A percentile compares a stretch with the other conserved stretches of the same genome.
Conservation (phyloP, 2,113 vertebrate genomes). For the Centropus bengalensis region DNA sequence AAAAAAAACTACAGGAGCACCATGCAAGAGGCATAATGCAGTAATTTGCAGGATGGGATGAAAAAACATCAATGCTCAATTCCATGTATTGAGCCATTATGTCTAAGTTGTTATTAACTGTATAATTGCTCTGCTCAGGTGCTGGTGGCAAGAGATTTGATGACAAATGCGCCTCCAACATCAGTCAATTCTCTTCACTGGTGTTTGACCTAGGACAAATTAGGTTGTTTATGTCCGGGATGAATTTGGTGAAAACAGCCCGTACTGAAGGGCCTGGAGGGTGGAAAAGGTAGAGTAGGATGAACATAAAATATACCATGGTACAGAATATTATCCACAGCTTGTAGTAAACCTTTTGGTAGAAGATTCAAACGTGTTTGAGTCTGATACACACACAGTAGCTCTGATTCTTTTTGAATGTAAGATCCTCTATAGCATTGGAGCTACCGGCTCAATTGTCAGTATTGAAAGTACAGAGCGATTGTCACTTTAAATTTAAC, state of each 20-base stretch:
- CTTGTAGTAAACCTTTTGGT: background rate
- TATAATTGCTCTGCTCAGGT: background rate
- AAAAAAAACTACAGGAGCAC: background rate
- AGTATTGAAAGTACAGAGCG: background rate
- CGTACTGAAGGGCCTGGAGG: background rate
- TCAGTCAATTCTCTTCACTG: background rate
- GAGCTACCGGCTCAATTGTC: background rate
- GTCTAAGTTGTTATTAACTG: background rate
- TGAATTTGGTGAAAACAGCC: background rate
- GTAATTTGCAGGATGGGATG: background rate
- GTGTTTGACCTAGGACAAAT: background rate
- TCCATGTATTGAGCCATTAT: background rate
- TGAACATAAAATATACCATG: background rate
- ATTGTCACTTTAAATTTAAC: background rate
- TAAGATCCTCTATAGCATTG: background rate
- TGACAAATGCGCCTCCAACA: background rate
- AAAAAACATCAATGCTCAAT: conserved; percentile 1
- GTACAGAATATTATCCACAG: background rate
- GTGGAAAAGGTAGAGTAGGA: background rate
- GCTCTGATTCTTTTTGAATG: background rate
- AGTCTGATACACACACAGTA: background rate
- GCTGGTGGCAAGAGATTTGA: background rate
- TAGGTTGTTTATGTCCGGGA: background rate
- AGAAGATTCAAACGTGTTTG: background rate
- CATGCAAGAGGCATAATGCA: background rate